Evolutionary conservation across 2,888 invertebrate species (phyloP), one percentile per base, ranked within the genome.

Genomic region (Caenorhabditis sp.): DNA sequence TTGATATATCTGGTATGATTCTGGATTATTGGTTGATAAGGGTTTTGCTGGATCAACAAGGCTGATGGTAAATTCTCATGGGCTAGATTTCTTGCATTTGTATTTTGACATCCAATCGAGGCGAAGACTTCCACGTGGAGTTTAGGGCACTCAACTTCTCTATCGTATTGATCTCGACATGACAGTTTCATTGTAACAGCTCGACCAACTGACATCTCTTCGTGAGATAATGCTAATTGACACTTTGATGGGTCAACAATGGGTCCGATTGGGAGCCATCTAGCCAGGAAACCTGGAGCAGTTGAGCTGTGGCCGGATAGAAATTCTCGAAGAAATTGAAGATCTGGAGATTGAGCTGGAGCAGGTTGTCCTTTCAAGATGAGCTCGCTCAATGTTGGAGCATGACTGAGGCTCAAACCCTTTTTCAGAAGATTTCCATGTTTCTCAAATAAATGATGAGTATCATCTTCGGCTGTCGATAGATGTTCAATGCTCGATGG

Each of bases 201-300:
- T 49, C 66, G 68, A 36, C 84, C 84, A 23, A 84, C 83, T 14
- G 65, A 61, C 62, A 84, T 75, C 23, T 83, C 83, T 36, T 72
- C 80, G 50, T 78, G 74, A 1, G 73, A 67, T 12, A 82, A 26
- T 0, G 93, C 90, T 64, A 95, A 91, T 89, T 95, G 94, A 83
- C 81, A 83, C 43, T 76, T 70, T 0, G 76, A 68, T 3, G 78
- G 74, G 60, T 82, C 82, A 8, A 82, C 74, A 20, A 81, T 74
- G 0, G 82, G 69, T 2, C 78, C 78, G 14, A 70, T 70, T 20
- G 81, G 79, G 67, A 97, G 90, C 96, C 97, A 97, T 87, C 94
- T 92, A 0, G 96, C 95, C 78, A 97, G 90, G 63, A 96, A 91
- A 4, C 95, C 96, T 0, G 97, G 97, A 84, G 92, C 92, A 1